A percentile compares a stretch with the other conserved stretches of the same genome.
Evolutionary conservation across 1,140 invertebrate species (phyloP).

Genomic region (Drepana arcuata): DNA sequence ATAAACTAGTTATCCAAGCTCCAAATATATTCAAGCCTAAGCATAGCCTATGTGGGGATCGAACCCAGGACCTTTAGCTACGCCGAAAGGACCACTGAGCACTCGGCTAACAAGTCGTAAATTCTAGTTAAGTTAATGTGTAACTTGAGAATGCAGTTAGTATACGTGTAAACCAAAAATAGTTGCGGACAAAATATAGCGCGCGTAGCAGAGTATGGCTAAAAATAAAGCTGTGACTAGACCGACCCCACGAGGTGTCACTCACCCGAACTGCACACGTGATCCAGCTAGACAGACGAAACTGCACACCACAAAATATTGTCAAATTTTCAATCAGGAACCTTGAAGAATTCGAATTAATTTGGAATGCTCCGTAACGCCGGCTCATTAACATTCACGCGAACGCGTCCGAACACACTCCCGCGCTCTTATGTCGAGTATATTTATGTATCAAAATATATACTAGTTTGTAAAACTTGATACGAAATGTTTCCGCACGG

Average conservation of each 20-base stretch:
- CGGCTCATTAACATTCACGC: conserved; percentile 40
- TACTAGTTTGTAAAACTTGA: too few species aligned
- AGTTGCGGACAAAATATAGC: conserved; percentile 50
- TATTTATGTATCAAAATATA: conserved; percentile 15
- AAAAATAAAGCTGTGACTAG: conserved; percentile 55
- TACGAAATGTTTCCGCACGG: conserved; percentile 9
- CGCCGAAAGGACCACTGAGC: too few species aligned
- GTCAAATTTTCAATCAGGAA: conserved; percentile 30
- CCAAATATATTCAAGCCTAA: too few species aligned
- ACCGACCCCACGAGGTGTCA: conserved; percentile 39
- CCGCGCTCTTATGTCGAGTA: too few species aligned
- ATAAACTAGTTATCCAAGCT: too few species aligned
- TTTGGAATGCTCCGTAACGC: conserved; percentile 40
- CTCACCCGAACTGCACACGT: conserved; percentile 51
- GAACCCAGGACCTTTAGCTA: too few species aligned
- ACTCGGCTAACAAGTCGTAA: too few species aligned
- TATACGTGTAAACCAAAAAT: conserved; percentile 60
- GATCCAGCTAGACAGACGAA: conserved; percentile 22
- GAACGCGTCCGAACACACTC: conserved; percentile 34
- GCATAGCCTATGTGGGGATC: too few species aligned
- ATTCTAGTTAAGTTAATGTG: too few species aligned
- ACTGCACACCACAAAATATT: conserved; percentile 30
- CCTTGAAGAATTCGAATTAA: conserved; percentile 53
- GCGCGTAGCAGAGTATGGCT: conserved; percentile 32
- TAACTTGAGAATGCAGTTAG: conserved; percentile 48